Percentiles rank a stretch among this genome's conserved stretches.
Conservation (phyloP, 2,888 invertebrate species). For the Tholera decimalis region DNA sequence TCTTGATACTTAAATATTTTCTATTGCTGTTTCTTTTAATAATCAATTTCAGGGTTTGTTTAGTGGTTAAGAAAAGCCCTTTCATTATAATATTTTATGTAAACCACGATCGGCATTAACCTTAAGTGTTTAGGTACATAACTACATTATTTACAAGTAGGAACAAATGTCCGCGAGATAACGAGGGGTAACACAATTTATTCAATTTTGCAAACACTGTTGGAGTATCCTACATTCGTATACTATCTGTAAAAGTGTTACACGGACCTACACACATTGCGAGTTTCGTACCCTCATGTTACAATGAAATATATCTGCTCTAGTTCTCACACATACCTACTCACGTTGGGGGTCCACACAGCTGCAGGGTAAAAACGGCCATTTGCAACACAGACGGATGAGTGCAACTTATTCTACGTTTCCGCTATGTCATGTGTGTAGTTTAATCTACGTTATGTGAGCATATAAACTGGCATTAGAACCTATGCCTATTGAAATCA, state of each 20-base stretch:
- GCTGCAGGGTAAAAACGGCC: constrained; percentile 41
- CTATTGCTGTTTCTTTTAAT: constrained; percentile 19
- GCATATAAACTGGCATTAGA: not conserved
- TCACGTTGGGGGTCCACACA: constrained; percentile 32
- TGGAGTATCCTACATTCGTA: not conserved
- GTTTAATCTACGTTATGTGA: not conserved
- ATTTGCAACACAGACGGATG: constrained; percentile 48
- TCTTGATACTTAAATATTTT: constrained; percentile 14
- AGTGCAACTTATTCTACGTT: constrained; percentile 52
- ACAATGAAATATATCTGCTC: constrained; percentile 34
- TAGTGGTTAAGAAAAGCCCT: constrained; percentile 29
- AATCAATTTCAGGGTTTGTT: constrained; percentile 1
- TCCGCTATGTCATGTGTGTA: constrained; percentile 14
- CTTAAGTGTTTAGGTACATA: constrained; percentile 21
- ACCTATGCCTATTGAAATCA: not conserved
- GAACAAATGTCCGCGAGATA: constrained; percentile 24
- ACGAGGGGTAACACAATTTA: constrained; percentile 35
- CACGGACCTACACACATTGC: constrained; percentile 7
- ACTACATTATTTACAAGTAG: constrained; percentile 36
- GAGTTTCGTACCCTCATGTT: constrained; percentile 17
- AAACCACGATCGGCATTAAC: constrained; percentile 21
- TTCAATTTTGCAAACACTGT: constrained; percentile 26
- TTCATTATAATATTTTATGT: constrained; percentile 12
- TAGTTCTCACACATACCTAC: constrained; percentile 40
- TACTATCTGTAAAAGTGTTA: not conserved